Evolutionary conservation across 1,140 invertebrate species (phyloP).

Genomic region (Drosophila triauraria): DNA sequence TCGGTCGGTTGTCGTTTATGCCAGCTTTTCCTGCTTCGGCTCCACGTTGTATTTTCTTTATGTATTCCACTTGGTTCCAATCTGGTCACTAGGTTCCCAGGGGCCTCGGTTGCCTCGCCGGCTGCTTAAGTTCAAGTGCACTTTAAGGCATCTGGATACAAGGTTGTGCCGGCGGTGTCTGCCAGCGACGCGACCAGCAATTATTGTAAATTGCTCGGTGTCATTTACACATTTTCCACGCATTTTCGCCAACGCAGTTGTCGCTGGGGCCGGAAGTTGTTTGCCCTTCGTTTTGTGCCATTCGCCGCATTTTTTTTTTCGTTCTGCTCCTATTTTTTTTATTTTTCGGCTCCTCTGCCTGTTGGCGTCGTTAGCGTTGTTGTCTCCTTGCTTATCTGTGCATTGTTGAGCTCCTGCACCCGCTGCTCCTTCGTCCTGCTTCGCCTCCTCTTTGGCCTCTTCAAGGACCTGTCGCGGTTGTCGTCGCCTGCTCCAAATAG

Average conservation of each 20-base stretch:
- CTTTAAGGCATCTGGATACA: constrained; percentile 61
- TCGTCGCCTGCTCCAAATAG: constrained; percentile 29
- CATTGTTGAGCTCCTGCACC: constrained; percentile 25
- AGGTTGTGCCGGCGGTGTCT: constrained; percentile 21
- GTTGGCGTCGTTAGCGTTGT: constrained; percentile 56
- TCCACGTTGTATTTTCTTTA: neutral
- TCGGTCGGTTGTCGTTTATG: constrained; percentile 47
- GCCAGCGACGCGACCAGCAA: constrained; percentile 56
- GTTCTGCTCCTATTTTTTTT: neutral
- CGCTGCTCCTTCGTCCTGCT: neutral
- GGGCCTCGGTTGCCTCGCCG: constrained; percentile 28
- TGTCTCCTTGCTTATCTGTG: constrained; percentile 58
- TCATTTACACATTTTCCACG: constrained; percentile 80
- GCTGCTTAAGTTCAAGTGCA: constrained; percentile 71
- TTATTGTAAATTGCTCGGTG: constrained; percentile 81
- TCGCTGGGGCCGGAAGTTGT: constrained; percentile 50
- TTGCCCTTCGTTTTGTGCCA: constrained; percentile 29
- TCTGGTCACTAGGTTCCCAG: constrained; percentile 22
- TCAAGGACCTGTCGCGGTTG: constrained; percentile 32
- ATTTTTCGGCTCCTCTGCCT: constrained; percentile 33
- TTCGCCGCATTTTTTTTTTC: constrained; percentile 14
- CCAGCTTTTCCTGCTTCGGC: neutral
- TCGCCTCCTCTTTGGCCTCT: constrained; percentile 7
- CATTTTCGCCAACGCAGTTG: constrained; percentile 63
- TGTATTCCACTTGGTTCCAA: constrained; percentile 3